A percentile compares a stretch with the other conserved stretches of the same genome.
phyloP scores from a whole-genome alignment of 1,140 invertebrate genomes.

The Microplitis demolitor region DNA sequence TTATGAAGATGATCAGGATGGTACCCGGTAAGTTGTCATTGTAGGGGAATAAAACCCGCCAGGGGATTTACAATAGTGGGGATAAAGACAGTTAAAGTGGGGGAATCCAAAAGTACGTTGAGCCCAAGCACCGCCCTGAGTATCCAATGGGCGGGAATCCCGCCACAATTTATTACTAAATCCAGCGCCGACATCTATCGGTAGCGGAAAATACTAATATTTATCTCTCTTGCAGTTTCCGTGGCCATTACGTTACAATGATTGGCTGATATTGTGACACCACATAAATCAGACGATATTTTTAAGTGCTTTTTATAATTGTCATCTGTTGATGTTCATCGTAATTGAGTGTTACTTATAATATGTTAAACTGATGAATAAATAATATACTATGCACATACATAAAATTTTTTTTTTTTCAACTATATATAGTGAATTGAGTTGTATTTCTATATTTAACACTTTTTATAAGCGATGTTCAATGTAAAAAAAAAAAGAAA shows the following conservation, averaged over 20 bases:
- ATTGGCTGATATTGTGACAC: constrained; percentile 56
- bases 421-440: no score
- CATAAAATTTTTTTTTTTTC: not conserved
- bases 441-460: no score
- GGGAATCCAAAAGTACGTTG: constrained; percentile 39
- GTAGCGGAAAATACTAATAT: constrained; percentile 30
- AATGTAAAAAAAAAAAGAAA: no score
- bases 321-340: not conserved
- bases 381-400: not conserved
- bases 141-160: constrained; percentile 59
- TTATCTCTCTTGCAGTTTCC: constrained; percentile 26
- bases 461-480: no score
- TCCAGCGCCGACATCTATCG: constrained; percentile 53
- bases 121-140: constrained; percentile 54
- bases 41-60: constrained; percentile 35
- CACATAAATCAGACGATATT: constrained; percentile 56
- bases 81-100: constrained; percentile 28
- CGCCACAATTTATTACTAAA: constrained; percentile 54
- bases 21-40: constrained; percentile 46
- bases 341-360: constrained; percentile 37
- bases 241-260: constrained; percentile 59
- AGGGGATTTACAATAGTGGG: constrained; percentile 8
- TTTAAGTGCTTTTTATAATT: constrained; percentile 46
- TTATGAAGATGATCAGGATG: constrained; percentile 60
- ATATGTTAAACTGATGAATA: not conserved